Evolutionary conservation across 2,113 vertebrate species (phyloP), one percentile per base, ranked within the genome.

Genomic region (Nothoprocta perdicaria): DNA sequence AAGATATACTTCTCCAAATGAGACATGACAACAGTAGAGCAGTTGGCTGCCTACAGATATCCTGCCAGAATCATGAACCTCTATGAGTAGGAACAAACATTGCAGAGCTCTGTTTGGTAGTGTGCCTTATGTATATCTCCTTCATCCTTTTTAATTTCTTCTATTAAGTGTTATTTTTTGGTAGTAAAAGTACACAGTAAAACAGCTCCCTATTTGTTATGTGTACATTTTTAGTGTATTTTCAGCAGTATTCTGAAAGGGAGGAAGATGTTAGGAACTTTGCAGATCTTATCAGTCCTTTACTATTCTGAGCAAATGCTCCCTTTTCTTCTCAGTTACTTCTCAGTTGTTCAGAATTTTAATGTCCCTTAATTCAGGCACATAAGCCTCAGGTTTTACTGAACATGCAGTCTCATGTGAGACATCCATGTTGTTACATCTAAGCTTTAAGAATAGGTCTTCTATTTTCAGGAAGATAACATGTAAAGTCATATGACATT

Each of bases 361-460:
- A 22, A 19, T 68, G 41, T 46, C 15, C 40, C n/a, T 16, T 80
- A 41, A 69, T 69, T 2, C 14, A 80, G 27, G 65, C 40, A 65
- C 3, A 26, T 13, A 48, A 92, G 50, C 35, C 8, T 10, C 26
- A 91, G 53, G 41, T 18, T 35, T 68, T 84, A 50, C 40, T 53
- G 40, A 90, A 52, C 9, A 21, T 26, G 11, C 9, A 69, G 48
- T 79, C 53, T 19, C 53, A 50, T 35, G 31, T 69, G 81, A 84
- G 62, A 73, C 58, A 52, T 73, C 29, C 45, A 50, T 82, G 73
- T 35, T 50, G 72, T 61, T 89, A 76, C 15, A 82, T 53, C 50
- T 58, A 60, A 85, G 72, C 88, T 92, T 81, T 72, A 86, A 91
- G 50, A 84, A 35, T 71, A 92, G 58, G n/a, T 91, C 63, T 87